A percentile compares a stretch with the other conserved stretches of the same genome.
Evolutionary conservation across 35 echinoderm and acorn worm species (phyloP).

Genomic region (Nesometra sesokonis): DNA sequence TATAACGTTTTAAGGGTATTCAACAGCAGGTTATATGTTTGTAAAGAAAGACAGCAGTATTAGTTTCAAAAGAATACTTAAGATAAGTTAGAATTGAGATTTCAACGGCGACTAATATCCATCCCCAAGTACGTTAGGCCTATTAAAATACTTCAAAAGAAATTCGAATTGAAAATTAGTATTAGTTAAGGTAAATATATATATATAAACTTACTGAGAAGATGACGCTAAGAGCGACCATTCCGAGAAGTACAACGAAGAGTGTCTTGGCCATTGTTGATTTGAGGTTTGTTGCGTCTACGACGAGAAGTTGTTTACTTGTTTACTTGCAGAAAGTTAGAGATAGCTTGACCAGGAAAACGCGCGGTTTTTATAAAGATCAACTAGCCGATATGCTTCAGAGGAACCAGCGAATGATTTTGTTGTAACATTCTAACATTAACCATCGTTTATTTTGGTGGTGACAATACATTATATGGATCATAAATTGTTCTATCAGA

Average conservation of each 20-base stretch:
- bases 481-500: neutral
- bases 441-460: neutral
- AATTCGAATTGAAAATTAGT: neutral
- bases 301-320: neutral
- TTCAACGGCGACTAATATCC: no score
- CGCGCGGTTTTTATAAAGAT: neutral
- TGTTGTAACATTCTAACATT: neutral
- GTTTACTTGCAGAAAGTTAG: neutral
- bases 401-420: neutral
- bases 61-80: no score
- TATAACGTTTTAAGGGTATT: no score
- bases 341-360: neutral
- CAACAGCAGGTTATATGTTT: no score
- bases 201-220: neutral
- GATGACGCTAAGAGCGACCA: neutral
- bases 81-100: no score
- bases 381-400: neutral
- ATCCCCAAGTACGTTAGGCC: no score
- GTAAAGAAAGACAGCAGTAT: no score
- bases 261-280: neutral
- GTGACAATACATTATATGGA: neutral
- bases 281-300: neutral
- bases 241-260: neutral
- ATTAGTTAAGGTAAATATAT: neutral
- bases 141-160: no score